phyloP scores from a whole-genome alignment of 2,113 vertebrate genomes.

The Corythoichthys intestinalis region DNA sequence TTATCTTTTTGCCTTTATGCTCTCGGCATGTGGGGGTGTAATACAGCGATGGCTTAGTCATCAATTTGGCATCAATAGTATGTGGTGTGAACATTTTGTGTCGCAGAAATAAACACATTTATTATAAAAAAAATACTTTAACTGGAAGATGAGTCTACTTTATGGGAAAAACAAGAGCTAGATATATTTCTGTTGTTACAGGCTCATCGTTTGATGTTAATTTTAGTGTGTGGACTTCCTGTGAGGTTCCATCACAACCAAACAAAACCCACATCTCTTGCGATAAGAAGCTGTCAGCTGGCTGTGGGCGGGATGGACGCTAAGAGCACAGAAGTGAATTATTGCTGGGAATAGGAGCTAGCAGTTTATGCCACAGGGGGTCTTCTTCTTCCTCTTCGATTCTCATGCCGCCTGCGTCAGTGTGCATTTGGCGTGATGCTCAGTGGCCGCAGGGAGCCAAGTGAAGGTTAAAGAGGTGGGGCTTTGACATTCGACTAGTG shows the following conservation, averaged over 20 bases:
- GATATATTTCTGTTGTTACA: background rate
- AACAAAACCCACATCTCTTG: background rate
- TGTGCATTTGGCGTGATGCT: slow-evolving; percentile 23
- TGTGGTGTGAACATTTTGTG: slow-evolving; percentile 8
- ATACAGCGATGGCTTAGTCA: slow-evolving; percentile 36
- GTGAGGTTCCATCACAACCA: background rate
- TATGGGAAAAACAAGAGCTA: background rate
- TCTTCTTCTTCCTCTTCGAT: slow-evolving; percentile 46
- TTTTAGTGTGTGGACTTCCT: slow-evolving; percentile 8
- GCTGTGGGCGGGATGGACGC: slow-evolving; percentile 24
- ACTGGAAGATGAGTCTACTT: background rate
- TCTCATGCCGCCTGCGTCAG: slow-evolving; percentile 44
- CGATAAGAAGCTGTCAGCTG: slow-evolving; percentile 2
- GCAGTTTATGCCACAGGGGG: slow-evolving; percentile 27
- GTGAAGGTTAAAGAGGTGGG: slow-evolving; percentile 39
- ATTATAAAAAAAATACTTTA: background rate
- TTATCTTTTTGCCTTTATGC: slow-evolving; percentile 27
- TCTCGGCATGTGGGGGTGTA: slow-evolving; percentile 27
- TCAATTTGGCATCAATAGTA: slow-evolving; percentile 8
- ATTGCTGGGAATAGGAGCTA: slow-evolving; percentile 48
- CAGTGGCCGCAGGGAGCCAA: slow-evolving; percentile 21
- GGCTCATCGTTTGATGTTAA: background rate
- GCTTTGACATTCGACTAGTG: slow-evolving; percentile 30
- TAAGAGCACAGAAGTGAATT: slow-evolving; percentile 33
- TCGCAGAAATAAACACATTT: background rate